A percentile compares a stretch with the other conserved stretches of the same genome.
Evolutionary conservation across 2,797 vertebrate genomes (phyloP).

Genomic region (Pseudocheirus occidentalis): DNA sequence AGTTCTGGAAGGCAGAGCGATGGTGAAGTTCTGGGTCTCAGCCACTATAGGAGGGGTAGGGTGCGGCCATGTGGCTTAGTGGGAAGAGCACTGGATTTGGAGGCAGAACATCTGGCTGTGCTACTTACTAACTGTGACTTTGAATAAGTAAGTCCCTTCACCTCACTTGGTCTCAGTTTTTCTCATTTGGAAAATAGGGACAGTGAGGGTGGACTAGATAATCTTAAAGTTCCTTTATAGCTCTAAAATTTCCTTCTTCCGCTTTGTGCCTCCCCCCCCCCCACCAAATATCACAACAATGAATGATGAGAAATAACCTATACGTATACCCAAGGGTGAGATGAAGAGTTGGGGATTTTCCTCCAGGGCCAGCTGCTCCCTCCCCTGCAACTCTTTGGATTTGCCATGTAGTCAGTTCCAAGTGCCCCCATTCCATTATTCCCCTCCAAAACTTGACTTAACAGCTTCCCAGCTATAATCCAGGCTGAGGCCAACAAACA

Average conservation of each 20-base stretch:
- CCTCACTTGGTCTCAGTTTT: not conserved
- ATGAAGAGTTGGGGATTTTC: not conserved
- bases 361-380: not conserved
- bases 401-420: not conserved
- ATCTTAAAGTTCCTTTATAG: not conserved
- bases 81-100: not conserved
- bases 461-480: not conserved
- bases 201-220: not conserved
- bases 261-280: not conserved
- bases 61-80: not conserved
- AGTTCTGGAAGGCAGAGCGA: not conserved
- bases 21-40: not conserved
- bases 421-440: not conserved
- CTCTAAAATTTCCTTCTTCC: not conserved
- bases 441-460: not conserved
- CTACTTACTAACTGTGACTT: not conserved
- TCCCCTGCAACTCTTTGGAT: not conserved
- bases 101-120: not conserved
- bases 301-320: not conserved
- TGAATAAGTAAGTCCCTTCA: not conserved
- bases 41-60: not conserved
- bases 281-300: not conserved
- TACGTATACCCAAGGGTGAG: not conserved
- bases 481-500: not conserved
- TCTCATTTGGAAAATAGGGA: not conserved